Conservation (phyloP, 2,113 vertebrate species). For the Cavia aperea region DNA sequence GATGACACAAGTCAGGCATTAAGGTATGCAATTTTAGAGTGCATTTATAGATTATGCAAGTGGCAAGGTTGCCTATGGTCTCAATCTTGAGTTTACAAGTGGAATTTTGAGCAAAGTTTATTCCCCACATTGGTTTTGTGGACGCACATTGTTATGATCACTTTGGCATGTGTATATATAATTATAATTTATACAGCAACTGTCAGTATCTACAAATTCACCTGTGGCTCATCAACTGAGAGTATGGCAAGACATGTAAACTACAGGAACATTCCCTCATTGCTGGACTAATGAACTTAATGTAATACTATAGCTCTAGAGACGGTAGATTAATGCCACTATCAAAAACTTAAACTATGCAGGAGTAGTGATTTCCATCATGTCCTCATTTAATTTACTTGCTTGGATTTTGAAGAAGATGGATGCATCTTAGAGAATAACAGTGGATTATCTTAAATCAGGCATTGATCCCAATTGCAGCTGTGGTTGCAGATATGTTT, state of each 20-base stretch:
- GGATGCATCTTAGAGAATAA: constrained; percentile 42
- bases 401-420: constrained; percentile 39
- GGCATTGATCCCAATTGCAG: constrained; percentile 48
- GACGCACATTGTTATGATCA: background rate
- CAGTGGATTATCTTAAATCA: constrained; percentile 52
- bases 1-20: background rate
- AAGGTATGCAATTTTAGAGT: background rate
- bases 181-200: background rate
- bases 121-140: background rate
- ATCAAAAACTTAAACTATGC: constrained; percentile 51
- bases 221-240: background rate
- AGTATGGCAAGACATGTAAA: background rate
- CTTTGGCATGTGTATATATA: background rate
- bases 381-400: constrained; percentile 34
- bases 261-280: background rate
- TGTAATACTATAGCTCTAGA: background rate
- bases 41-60: background rate
- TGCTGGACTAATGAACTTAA: background rate
- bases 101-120: background rate
- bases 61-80: background rate
- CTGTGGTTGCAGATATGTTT: constrained; percentile 55
- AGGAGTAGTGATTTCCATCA: constrained; percentile 39
- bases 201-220: background rate
- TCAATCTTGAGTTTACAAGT: background rate
- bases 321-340: background rate